A percentile compares a stretch with the other conserved stretches of the same genome.
Conservation (phyloP, 2,113 vertebrate species). For the Ailurus styani region DNA sequence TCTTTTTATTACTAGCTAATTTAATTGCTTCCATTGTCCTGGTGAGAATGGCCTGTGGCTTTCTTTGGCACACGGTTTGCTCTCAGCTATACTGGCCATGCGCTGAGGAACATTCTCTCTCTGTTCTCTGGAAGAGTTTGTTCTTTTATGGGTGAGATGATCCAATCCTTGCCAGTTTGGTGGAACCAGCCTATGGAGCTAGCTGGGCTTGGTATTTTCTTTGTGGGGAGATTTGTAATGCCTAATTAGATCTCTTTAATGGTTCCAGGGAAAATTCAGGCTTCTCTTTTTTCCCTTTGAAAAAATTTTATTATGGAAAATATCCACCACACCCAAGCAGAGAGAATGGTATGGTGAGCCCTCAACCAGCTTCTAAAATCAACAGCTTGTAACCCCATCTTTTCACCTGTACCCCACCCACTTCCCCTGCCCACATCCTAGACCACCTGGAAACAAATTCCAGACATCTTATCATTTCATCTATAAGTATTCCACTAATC, state of each 20-base stretch:
- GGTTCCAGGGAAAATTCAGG: neutral
- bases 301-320: neutral
- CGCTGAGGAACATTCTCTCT: neutral
- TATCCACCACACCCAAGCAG: neutral
- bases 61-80: neutral
- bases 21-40: neutral
- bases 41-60: neutral
- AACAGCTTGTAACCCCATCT: neutral
- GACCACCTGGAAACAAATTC: neutral
- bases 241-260: neutral
- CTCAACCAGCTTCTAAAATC: neutral
- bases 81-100: neutral
- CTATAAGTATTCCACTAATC: neutral
- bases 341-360: neutral
- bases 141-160: neutral
- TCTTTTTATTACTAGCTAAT: neutral
- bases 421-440: neutral
- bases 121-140: neutral
- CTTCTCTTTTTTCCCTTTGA: neutral
- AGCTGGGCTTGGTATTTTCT: neutral
- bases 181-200: neutral
- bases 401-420: neutral
- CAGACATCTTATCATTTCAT: neutral
- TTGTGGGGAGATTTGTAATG: neutral
- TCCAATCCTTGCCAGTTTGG: neutral